Evolutionary conservation across 2,113 vertebrate species (phyloP), one percentile per base, ranked within the genome.

Genomic region (Spizaetus ornatus): DNA sequence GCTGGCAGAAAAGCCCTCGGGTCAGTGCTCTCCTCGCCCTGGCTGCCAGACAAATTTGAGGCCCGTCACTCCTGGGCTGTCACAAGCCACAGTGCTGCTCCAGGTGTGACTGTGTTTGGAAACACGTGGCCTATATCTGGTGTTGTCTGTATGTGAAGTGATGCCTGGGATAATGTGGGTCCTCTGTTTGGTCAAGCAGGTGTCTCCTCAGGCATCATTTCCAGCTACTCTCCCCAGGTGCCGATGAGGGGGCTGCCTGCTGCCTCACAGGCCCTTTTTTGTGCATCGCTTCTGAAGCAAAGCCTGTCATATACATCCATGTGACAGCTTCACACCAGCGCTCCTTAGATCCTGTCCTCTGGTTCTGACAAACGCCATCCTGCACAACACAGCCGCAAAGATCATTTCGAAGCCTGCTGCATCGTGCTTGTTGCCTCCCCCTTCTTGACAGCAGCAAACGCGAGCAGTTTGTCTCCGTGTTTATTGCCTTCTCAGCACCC

Each of bases 111-210:
- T 25, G 32, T 21, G 8, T 22, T 43, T 38, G 53, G 71, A 83
- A 86, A 65, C 6, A 1, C 0, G 1, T 3, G 11, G 48, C 21
- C 43, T 27, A 3, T 40, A 34, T 11, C 18, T 73, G 10, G 10
- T 9, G 11, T 1, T 27, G 36, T 17, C 45, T 23, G 5, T 21
- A 21, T 14, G 14, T 2, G 6, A 47, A 78, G 36, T 2, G 13
- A 69, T 47, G 9, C 27, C 72, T 40, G 59, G 23, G 48, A 50
- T 52, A 52, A 70, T 1, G 5, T 0, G 10, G 12, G 11, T 27
- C 6, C 32, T 48, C 42, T 58, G 43, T 8, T 58, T 27, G 34
- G 16, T 18, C 43, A 72, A 50, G 26, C n/a, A n/a, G 13, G 6
- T 29, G 25, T 42, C 63, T 77, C 26, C 36, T 84, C 48, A 52